Evolutionary conservation across 2,888 invertebrate species (phyloP).

Genomic region (Sesia apiformis): DNA sequence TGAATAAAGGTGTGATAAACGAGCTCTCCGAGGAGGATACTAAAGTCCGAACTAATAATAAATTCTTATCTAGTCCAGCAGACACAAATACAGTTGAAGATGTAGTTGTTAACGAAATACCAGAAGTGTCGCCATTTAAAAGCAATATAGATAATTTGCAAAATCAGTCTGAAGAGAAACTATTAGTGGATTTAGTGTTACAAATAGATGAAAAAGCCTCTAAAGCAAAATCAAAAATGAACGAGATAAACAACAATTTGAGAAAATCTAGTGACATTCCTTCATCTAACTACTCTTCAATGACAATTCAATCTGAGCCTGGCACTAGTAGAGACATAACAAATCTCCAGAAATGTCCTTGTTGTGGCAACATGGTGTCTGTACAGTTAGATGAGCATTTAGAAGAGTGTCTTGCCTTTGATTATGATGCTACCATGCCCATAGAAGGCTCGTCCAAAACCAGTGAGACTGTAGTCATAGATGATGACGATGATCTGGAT

Average conservation of each 20-base stretch:
- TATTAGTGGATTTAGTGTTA: not conserved
- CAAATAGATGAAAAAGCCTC: not conserved
- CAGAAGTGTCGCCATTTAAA: too few species aligned
- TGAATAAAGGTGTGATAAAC: slow-evolving; percentile 48
- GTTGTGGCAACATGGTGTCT: slow-evolving; percentile 44
- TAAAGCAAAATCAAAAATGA: not conserved
- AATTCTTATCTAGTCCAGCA: not conserved
- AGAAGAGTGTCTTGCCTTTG: slow-evolving; percentile 64
- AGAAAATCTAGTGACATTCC: not conserved
- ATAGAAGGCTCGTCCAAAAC: slow-evolving; percentile 33
- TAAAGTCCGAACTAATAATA: not conserved
- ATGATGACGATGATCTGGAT: slow-evolving; percentile 40
- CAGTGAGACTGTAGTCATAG: slow-evolving; percentile 33
- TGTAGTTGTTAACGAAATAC: too few species aligned
- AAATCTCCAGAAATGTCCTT: slow-evolving; percentile 43
- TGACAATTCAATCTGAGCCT: slow-evolving; percentile 15
- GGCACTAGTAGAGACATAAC: slow-evolving; percentile 17
- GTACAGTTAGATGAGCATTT: slow-evolving; percentile 57
- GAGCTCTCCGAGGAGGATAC: not conserved
- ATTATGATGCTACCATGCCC: slow-evolving; percentile 57
- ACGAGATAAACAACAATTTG: not conserved
- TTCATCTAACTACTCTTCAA: too few species aligned
- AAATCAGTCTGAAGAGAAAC: not conserved
- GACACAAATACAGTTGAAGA: not conserved
- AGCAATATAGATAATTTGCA: too few species aligned